These are phyloP conservation scores for Anastrepha ludens DNA, from an alignment of 1,140 invertebrate species.

Conservation along the genomic window DNA sequence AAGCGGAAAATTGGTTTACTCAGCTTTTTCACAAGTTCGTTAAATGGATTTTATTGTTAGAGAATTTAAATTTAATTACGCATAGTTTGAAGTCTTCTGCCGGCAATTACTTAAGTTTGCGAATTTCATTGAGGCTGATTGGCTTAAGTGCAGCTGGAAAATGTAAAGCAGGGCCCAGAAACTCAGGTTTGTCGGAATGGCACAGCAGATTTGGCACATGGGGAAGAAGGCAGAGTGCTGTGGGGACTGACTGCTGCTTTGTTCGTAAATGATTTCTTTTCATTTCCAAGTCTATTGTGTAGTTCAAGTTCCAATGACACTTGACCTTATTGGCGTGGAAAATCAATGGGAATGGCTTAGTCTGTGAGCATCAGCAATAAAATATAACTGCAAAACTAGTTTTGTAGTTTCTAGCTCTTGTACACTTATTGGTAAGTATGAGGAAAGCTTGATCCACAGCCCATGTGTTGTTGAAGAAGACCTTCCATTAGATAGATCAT, in stretches of 20 bases:
- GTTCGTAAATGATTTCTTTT: neutral
- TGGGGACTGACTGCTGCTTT: too few species aligned
- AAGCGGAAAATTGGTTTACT: conserved; percentile 46
- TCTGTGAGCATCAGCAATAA: too few species aligned
- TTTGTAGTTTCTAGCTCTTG: too few species aligned
- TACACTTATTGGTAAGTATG: too few species aligned
- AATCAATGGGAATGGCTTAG: too few species aligned
- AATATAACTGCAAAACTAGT: too few species aligned
- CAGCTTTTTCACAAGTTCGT: neutral
- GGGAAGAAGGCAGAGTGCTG: too few species aligned
- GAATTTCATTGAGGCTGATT: neutral
- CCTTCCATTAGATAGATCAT: too few species aligned
- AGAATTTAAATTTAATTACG: neutral
- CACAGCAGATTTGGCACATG: neutral
- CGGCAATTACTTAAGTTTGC: neutral
- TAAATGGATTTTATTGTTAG: conserved; percentile 27
- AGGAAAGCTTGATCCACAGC: too few species aligned
- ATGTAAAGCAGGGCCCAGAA: neutral
- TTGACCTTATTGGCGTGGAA: too few species aligned
- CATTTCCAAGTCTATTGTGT: neutral
- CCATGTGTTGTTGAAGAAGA: too few species aligned
- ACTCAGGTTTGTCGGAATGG: neutral
- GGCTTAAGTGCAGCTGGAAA: neutral
- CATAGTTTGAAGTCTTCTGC: neutral
- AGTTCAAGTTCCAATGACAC: too few species aligned